Evolutionary conservation across 2,113 vertebrate genomes (phyloP).

Genomic region (Colinus virginianus): DNA sequence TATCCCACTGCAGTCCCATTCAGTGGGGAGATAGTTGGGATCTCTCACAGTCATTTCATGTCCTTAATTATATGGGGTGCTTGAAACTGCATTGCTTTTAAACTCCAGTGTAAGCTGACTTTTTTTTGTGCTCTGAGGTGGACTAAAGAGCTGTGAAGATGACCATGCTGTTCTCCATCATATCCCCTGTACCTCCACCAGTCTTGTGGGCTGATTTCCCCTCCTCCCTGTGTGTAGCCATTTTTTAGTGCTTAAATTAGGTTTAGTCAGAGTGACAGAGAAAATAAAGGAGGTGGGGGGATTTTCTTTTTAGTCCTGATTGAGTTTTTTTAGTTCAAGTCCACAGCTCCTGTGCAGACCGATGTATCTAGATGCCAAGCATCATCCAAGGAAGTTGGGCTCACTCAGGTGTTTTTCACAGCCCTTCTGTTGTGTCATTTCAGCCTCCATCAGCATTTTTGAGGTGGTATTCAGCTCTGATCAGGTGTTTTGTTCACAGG

Average conservation of each 20-base stretch:
- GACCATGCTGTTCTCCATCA: accelerated
- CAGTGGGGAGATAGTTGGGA: background rate
- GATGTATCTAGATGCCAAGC: accelerated
- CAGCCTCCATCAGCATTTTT: background rate
- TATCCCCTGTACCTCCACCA: background rate
- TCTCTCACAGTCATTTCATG: background rate
- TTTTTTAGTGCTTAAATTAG: background rate
- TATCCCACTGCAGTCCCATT: background rate
- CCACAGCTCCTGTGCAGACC: accelerated
- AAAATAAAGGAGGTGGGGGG: background rate
- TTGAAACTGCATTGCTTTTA: background rate
- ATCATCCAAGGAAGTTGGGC: background rate
- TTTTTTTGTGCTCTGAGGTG: background rate
- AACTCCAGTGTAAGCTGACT: background rate
- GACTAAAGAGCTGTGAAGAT: background rate
- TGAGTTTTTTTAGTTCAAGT: background rate
- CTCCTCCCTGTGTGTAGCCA: background rate
- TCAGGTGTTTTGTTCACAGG: background rate
- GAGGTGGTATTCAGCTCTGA: background rate
- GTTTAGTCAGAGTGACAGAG: background rate
- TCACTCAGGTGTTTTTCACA: background rate
- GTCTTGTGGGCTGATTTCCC: background rate
- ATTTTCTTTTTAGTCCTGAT: accelerated
- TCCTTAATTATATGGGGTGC: accelerated
- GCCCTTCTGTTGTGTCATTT: background rate